A percentile compares a stretch with the other conserved stretches of the same genome.
Evolutionary conservation across 2,113 vertebrate genomes (phyloP).

Genomic region (Plecotus auritus): DNA sequence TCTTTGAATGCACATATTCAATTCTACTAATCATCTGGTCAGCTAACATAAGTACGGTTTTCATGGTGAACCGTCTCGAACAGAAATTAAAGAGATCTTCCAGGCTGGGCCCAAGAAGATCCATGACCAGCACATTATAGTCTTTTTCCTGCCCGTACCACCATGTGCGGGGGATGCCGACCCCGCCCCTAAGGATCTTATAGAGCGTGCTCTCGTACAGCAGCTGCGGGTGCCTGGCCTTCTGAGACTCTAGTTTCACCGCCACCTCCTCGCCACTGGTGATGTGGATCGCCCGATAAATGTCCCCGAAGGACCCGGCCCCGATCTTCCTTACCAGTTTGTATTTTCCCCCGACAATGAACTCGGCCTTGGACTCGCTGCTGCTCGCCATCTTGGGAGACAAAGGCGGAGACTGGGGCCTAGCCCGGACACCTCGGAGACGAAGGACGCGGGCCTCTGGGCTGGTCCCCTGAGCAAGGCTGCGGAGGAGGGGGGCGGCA

Average conservation of each 20-base stretch:
- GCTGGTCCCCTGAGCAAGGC: background rate
- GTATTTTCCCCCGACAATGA: constrained; percentile 98
- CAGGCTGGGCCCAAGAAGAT: too few species aligned
- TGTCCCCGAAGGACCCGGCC: constrained; percentile 98
- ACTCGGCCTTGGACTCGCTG: constrained; percentile 97
- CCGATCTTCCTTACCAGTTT: constrained; percentile 99
- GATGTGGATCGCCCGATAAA: constrained; percentile 88
- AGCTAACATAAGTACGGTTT: too few species aligned
- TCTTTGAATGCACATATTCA: too few species aligned
- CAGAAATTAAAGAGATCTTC: too few species aligned
- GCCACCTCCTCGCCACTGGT: too few species aligned
- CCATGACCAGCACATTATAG: too few species aligned
- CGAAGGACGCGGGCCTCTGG: background rate
- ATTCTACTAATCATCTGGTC: too few species aligned
- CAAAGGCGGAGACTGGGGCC: constrained; percentile 66
- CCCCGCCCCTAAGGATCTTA: constrained; percentile 89
- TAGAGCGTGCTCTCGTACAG: too few species aligned
- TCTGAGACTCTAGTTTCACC: too few species aligned
- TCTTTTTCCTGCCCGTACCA: constrained; percentile 49
- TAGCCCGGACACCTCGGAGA: constrained; percentile 62
- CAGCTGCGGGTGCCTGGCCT: too few species aligned
- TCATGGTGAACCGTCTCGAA: too few species aligned
- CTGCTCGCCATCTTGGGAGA: constrained; percentile 92
- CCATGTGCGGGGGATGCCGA: constrained; percentile 99
- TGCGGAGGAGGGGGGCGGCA: background rate